Evolutionary conservation across 2,113 vertebrate genomes (phyloP).

Genomic region (Percopsis transmontana): DNA sequence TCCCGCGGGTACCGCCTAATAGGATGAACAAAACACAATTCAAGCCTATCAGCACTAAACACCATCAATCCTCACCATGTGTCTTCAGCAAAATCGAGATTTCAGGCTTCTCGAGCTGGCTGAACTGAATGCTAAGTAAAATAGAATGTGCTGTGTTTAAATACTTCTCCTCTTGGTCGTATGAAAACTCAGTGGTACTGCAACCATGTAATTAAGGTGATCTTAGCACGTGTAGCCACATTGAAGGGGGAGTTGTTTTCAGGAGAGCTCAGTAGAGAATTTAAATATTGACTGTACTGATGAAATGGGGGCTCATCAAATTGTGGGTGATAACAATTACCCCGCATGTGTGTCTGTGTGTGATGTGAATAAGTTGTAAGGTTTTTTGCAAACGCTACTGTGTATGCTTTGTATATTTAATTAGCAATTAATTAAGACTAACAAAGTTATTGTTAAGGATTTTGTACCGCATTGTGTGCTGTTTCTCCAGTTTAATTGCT

Average conservation of each 20-base stretch:
- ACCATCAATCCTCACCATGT: slow-evolving; percentile 10
- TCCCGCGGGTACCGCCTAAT: slow-evolving; percentile 8
- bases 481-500: neutral
- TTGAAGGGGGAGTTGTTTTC: too few species aligned
- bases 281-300: neutral
- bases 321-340: slow-evolving; percentile 27
- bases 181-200: too few species aligned
- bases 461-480: neutral
- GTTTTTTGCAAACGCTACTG: neutral
- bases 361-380: neutral
- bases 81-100: slow-evolving; percentile 3
- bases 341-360: neutral
- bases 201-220: too few species aligned
- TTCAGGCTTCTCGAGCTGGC: slow-evolving; percentile 4
- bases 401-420: neutral
- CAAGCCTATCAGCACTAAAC: neutral
- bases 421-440: too few species aligned
- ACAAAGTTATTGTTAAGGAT: neutral
- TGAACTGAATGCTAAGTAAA: too few species aligned
- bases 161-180: neutral
- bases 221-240: too few species aligned
- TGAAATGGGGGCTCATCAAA: neutral
- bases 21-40: slow-evolving; percentile 1
- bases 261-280: too few species aligned
- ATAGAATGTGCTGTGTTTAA: too few species aligned